Base-by-base conservation (phyloP, 2,113 vertebrate species). In the Galeopterus variegatus region DNA sequence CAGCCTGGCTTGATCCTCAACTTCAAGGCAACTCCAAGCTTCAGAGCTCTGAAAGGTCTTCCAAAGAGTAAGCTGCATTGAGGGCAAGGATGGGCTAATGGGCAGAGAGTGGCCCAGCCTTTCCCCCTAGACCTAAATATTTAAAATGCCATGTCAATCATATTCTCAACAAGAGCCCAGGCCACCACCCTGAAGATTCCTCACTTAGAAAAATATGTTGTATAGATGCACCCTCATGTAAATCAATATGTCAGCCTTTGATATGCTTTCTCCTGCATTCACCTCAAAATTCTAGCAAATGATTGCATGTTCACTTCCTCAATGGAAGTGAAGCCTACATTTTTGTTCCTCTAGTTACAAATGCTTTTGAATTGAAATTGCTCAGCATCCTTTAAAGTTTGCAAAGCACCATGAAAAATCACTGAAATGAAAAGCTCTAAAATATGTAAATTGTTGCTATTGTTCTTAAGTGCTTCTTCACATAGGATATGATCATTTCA, bases 371-470 rank as follows among this genome's bases (percentile, higher is more conserved):
- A 41, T 93, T 70, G 83, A 94, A 96, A 96, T 94, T 76, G 50
- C 93, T 95, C 56, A 77, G 23, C 93, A 90, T 64, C 79, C 93
- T 96, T 97, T 93, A 94, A 93, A 94, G 91, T 95, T 95, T 97
- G 82, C 93, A 95, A 85, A 97, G 82, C 75, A 90, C 89, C 92
- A 75, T 96, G 96, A 64, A 97, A 95, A 88, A 94, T 94, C 93
- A 82, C 48, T 80, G 75, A 77, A 93, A 93, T 92, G 94, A 97
- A 96, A 97, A 95, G 80, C 93, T 94, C 93, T 96, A 93, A 97
- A 95, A 95, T 96, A 97, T 97, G 98, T 94, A 97, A 95, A 98
- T 97, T 88, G 83, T 95, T 96, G 83, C 95, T 97, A 95, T 97
- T 97, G 96, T 98, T 97, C 96, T 94, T 95, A 90, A 97, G 83